Percentiles rank a stretch among this genome's conserved stretches.
These are phyloP conservation scores for Stegana nigrithorax DNA, from an alignment of 2,888 invertebrate species.

Conservation along the genomic window DNA sequence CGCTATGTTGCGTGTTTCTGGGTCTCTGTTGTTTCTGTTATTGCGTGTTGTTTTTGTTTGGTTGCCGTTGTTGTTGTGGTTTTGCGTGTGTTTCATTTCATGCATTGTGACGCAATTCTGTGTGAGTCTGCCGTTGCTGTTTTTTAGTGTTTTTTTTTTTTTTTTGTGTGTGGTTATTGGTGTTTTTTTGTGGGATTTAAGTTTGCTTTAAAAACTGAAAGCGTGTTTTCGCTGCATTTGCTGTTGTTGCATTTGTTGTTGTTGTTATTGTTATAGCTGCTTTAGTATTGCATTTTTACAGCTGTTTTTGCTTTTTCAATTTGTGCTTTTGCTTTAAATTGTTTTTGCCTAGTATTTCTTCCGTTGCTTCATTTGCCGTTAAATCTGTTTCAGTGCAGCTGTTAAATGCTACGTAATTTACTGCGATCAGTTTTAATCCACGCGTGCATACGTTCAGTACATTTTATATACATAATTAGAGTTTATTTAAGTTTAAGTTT, in stretches of 20 bases:
- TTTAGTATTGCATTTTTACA: slow-evolving; percentile 13
- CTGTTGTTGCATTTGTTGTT: slow-evolving; percentile 4
- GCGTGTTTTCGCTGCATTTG: slow-evolving; percentile 24
- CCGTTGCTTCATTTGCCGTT: neutral
- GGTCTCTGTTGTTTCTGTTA: slow-evolving; percentile 44
- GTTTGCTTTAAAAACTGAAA: slow-evolving; percentile 33
- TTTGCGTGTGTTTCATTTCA: too few species aligned
- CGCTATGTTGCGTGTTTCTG: slow-evolving; percentile 51
- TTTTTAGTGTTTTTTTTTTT: neutral
- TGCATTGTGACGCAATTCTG: slow-evolving; percentile 53
- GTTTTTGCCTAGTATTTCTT: neutral
- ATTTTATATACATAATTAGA: too few species aligned
- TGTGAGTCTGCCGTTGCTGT: slow-evolving; percentile 35
- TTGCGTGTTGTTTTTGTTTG: slow-evolving; percentile 24
- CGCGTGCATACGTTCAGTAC: slow-evolving; percentile 14
- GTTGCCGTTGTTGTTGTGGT: slow-evolving; percentile 18
- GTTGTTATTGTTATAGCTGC: too few species aligned
- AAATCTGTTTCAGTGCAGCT: neutral
- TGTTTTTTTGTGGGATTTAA: slow-evolving; percentile 43
- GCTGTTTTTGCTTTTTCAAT: slow-evolving; percentile 2
- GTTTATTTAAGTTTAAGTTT: too few species aligned
- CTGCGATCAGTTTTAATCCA: slow-evolving; percentile 18
- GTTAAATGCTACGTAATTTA: slow-evolving; percentile 6
- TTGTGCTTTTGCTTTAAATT: neutral
- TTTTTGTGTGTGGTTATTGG: slow-evolving; percentile 25